Evolutionary conservation across 2,888 invertebrate species (phyloP).

Genomic region (Masnerella sp.): DNA sequence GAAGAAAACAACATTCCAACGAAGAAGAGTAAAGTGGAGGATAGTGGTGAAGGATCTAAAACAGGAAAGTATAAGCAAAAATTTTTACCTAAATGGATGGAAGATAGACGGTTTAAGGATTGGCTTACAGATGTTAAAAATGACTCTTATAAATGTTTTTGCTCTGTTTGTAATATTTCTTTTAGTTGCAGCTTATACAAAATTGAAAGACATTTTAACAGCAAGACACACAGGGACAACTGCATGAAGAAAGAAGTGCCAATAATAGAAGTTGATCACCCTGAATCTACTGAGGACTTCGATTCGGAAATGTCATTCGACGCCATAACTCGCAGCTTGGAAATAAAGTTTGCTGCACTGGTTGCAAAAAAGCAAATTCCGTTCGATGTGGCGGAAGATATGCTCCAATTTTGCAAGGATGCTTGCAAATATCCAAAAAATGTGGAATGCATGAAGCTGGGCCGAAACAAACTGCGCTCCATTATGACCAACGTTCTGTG

Average conservation of each 20-base stretch:
- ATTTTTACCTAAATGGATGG: neutral
- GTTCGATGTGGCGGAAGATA: neutral
- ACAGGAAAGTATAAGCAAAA: neutral
- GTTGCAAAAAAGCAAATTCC: neutral
- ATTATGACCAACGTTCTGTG: slow-evolving; percentile 22
- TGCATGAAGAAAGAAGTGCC: too few species aligned
- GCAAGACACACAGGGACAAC: neutral
- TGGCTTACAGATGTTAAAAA: neutral
- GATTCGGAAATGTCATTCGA: neutral
- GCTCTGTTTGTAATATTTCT: neutral
- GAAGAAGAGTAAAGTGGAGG: too few species aligned
- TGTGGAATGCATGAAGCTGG: neutral
- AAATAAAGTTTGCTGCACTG: neutral
- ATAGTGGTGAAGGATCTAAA: too few species aligned
- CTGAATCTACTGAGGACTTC: too few species aligned
- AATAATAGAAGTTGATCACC: too few species aligned
- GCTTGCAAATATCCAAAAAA: neutral
- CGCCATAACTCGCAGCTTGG: neutral
- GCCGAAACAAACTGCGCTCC: neutral
- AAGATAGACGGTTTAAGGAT: neutral
- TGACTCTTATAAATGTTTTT: neutral
- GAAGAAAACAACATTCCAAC: too few species aligned
- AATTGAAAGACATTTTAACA: too few species aligned
- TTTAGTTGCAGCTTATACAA: neutral
- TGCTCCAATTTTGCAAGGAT: slow-evolving; percentile 1